These are phyloP conservation scores for Lysandra coridon DNA, from an alignment of 2,888 invertebrate genomes.

Conservation along the genomic window DNA sequence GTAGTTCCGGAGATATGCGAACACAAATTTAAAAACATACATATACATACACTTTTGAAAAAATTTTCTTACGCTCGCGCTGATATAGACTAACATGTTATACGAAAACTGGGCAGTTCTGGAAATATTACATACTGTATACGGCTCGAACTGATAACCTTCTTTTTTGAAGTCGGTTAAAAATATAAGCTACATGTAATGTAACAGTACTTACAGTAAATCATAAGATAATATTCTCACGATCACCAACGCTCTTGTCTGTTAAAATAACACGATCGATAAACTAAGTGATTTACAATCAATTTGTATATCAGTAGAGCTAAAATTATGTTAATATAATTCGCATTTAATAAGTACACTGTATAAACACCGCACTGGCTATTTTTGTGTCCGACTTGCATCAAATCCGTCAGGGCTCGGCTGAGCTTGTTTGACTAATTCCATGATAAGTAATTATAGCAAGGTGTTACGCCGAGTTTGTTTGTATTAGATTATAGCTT, in stretches of 20 bases:
- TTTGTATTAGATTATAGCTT: background rate
- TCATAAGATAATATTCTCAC: conserved; percentile 21
- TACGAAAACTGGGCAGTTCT: too few species aligned
- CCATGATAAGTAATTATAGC: background rate
- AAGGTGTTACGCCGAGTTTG: background rate
- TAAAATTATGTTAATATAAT: conserved; percentile 27
- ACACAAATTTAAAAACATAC: too few species aligned
- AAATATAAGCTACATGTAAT: background rate
- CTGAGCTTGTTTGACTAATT: background rate
- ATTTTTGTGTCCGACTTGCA: conserved; percentile 8
- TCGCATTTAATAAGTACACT: conserved; percentile 5
- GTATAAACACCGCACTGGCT: background rate
- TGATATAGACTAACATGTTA: too few species aligned
- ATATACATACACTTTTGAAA: too few species aligned
- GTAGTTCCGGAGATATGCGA: too few species aligned
- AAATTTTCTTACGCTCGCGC: too few species aligned
- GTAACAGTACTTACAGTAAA: background rate
- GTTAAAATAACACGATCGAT: conserved; percentile 26
- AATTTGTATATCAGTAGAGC: conserved; percentile 22
- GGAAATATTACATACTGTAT: too few species aligned
- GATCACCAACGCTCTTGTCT: conserved; percentile 17
- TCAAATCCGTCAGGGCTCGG: background rate
- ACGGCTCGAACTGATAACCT: too few species aligned
- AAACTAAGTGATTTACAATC: conserved; percentile 25
- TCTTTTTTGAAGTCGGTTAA: too few species aligned